Conservation (phyloP, 2,888 invertebrate species). For the Hipparchia semele region DNA sequence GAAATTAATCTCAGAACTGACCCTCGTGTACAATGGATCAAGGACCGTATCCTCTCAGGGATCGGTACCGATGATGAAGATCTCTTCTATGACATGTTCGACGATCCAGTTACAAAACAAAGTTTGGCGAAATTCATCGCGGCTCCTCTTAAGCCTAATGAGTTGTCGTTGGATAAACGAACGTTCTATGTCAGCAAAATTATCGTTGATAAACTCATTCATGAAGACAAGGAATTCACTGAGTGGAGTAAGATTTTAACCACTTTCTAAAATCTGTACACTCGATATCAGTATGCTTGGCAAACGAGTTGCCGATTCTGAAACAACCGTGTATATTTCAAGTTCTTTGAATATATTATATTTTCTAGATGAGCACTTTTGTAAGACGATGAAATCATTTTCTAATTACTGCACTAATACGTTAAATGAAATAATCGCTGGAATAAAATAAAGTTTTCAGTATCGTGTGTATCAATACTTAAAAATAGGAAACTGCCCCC, state of each 20-base stretch:
- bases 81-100: constrained; percentile 83
- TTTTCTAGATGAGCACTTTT: too few species aligned
- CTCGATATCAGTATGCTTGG: not conserved
- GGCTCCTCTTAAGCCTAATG: constrained; percentile 57
- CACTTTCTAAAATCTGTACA: not conserved
- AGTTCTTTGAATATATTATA: too few species aligned
- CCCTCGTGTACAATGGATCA: constrained; percentile 87
- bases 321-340: too few species aligned
- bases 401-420: too few species aligned
- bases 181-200: constrained; percentile 87
- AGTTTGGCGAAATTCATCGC: constrained; percentile 56
- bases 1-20: constrained; percentile 66
- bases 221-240: constrained; percentile 88
- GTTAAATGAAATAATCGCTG: too few species aligned
- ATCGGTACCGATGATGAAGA: constrained; percentile 82
- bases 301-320: too few species aligned
- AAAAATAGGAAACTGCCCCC: too few species aligned
- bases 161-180: constrained; percentile 77
- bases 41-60: constrained; percentile 83
- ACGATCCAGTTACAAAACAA: constrained; percentile 78
- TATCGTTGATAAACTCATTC: constrained; percentile 86
- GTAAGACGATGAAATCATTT: too few species aligned
- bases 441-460: too few species aligned
- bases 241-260: constrained; percentile 85
- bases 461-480: too few species aligned